Evolutionary conservation across 2,113 vertebrate genomes (phyloP).

Genomic region (Microcebus tavaratra): DNA sequence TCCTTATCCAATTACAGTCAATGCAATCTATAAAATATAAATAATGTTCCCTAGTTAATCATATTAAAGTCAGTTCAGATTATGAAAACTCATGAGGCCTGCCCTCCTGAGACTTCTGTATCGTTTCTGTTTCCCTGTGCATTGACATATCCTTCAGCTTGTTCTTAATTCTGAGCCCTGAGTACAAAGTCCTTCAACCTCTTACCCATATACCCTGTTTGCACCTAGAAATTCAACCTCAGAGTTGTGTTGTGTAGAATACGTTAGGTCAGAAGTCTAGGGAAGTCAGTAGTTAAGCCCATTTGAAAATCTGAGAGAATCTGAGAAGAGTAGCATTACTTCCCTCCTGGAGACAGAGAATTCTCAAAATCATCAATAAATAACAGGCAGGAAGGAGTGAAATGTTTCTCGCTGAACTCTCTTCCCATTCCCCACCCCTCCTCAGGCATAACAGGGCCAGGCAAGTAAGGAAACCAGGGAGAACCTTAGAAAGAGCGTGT

Average conservation of each 20-base stretch:
- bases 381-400: background rate
- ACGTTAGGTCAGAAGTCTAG: background rate
- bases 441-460: background rate
- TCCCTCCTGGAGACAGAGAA: background rate
- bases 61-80: background rate
- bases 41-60: background rate
- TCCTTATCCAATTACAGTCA: slow-evolving; percentile 8
- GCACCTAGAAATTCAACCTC: background rate
- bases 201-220: background rate
- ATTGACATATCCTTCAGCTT: background rate
- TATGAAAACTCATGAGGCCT: background rate
- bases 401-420: background rate
- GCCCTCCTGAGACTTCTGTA: background rate
- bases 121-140: background rate
- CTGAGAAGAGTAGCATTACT: background rate
- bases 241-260: background rate
- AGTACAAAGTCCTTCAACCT: background rate
- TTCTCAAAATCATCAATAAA: slow-evolving; percentile 43
- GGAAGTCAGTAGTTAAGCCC: background rate
- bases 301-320: slow-evolving; percentile 34
- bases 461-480: background rate
- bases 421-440: too few relatives aligned
- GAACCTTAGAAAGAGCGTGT: background rate
- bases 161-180: background rate
- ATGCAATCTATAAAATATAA: slow-evolving; percentile 25